Conservation (phyloP, 2,888 invertebrate genomes). For the Serripes groenlandicus region DNA sequence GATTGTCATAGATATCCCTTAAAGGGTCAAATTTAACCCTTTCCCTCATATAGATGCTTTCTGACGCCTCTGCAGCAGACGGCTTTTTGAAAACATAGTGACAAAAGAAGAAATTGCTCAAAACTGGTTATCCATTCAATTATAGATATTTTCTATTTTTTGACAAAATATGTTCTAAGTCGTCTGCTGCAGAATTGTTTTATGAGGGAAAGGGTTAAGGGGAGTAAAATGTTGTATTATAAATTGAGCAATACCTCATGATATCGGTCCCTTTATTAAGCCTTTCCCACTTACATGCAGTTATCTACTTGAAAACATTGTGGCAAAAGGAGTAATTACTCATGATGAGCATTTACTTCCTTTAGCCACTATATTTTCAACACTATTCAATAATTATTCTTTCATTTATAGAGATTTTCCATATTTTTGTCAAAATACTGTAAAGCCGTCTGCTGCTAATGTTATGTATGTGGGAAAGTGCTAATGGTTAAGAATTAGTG, state of each 20-base stretch:
- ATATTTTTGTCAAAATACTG: too few relatives aligned
- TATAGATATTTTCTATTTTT: too few relatives aligned
- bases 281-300: too few relatives aligned
- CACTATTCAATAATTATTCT: background rate
- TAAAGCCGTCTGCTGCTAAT: too few relatives aligned
- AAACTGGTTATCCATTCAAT: too few relatives aligned
- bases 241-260: too few relatives aligned
- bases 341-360: background rate
- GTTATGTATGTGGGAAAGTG: too few relatives aligned
- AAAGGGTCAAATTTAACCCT: background rate
- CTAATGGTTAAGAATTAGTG: too few relatives aligned
- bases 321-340: background rate
- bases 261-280: too few relatives aligned
- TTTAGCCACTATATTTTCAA: background rate
- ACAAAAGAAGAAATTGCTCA: background rate
- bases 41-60: background rate
- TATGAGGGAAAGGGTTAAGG: background rate
- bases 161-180: too few relatives aligned
- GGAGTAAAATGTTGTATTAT: too few relatives aligned
- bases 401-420: too few relatives aligned
- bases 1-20: background rate
- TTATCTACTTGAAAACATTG: background rate
- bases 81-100: conserved; percentile 1
- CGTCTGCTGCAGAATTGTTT: background rate
- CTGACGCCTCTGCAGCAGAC: background rate